Conservation (phyloP, 1,140 invertebrate genomes). For the Goniozus legneri region DNA sequence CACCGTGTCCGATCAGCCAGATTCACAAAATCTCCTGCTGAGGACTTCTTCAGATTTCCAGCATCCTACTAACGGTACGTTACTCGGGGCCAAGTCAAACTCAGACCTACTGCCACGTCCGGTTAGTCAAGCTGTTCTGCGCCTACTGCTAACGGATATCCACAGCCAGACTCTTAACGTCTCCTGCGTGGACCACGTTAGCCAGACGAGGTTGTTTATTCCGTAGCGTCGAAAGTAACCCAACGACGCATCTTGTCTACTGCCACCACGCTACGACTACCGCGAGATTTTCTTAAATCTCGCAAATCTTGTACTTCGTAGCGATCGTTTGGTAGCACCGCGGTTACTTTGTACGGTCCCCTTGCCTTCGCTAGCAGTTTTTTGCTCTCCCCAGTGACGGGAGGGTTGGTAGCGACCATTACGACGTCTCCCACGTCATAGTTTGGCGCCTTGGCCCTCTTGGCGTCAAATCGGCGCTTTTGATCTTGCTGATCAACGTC, state of each 20-base stretch:
- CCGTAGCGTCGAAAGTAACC: slow-evolving; percentile 5
- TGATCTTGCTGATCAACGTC: slow-evolving; percentile 10
- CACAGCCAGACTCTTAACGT: not conserved
- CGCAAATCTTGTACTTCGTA: slow-evolving; percentile 28
- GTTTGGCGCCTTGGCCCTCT: slow-evolving; percentile 9
- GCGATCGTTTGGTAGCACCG: slow-evolving; percentile 30
- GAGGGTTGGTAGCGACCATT: slow-evolving; percentile 12
- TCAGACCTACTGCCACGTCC: not conserved
- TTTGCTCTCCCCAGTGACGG: slow-evolving; percentile 16
- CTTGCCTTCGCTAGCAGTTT: slow-evolving; percentile 22
- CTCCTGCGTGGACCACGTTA: too few species aligned
- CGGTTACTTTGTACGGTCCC: slow-evolving; percentile 29
- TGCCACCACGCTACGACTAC: slow-evolving; percentile 8
- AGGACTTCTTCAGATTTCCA: too few species aligned
- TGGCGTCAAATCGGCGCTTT: slow-evolving; percentile 12
- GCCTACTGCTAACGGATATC: not conserved
- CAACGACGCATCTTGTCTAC: slow-evolving; percentile 18
- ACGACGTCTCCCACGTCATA: slow-evolving; percentile 20
- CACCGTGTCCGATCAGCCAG: not conserved
- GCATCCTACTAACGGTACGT: too few species aligned
- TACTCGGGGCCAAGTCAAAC: not conserved
- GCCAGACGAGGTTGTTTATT: too few species aligned
- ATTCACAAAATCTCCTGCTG: too few species aligned
- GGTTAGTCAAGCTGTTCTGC: not conserved
- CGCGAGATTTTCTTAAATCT: slow-evolving; percentile 8